Conservation (phyloP, 2,113 vertebrate species). For the Cheirogaleus medius region DNA sequence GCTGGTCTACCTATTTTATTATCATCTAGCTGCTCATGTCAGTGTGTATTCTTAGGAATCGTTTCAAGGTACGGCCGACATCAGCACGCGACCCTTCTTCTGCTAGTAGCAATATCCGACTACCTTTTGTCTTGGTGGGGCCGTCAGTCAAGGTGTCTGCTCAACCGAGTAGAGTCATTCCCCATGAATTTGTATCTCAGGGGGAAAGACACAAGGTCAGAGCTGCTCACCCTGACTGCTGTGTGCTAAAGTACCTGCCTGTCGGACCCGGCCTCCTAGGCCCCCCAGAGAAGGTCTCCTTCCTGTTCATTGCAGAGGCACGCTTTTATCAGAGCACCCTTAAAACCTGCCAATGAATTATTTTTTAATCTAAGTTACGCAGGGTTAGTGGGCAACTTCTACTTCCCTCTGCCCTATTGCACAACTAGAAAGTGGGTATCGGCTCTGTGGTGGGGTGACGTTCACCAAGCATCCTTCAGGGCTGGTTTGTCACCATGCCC, state of each 20-base stretch:
- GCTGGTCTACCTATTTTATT: background rate
- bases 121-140: background rate
- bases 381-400: background rate
- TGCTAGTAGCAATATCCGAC: background rate
- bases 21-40: background rate
- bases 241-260: background rate
- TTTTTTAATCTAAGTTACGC: background rate
- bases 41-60: background rate
- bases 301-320: background rate
- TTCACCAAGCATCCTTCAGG: background rate
- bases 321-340: background rate
- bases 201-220: background rate
- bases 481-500: background rate
- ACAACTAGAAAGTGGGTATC: background rate
- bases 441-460: background rate
- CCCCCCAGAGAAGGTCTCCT: background rate
- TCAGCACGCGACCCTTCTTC: background rate
- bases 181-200: background rate
- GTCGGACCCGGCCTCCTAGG: background rate
- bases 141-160: background rate
- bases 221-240: background rate
- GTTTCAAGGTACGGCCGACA: background rate
- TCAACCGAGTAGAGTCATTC: background rate
- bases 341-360: background rate
- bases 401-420: background rate